Evolutionary conservation across 2,797 vertebrate genomes (phyloP).

Genomic region (Sebastes steindachneri): DNA sequence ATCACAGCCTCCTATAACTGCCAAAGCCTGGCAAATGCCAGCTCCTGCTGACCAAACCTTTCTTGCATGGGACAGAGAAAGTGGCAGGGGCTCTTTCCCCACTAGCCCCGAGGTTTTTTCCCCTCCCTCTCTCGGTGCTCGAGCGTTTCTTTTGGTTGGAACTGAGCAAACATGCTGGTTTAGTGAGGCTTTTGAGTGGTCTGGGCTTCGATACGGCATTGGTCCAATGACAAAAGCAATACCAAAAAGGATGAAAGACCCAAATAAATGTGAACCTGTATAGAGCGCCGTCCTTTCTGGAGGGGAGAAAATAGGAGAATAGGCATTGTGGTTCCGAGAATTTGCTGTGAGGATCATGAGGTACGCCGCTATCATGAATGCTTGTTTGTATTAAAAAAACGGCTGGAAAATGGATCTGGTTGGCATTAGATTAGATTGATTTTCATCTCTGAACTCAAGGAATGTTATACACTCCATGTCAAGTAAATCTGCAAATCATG

Average conservation of each 20-base stretch:
- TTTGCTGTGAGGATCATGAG: conserved; percentile 55
- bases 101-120: conserved; percentile 54
- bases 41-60: conserved; percentile 80
- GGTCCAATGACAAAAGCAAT: conserved; percentile 72
- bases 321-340: conserved; percentile 27
- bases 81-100: conserved; percentile 68
- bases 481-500: conserved; percentile 81
- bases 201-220: conserved; percentile 64
- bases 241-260: conserved; percentile 65
- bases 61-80: conserved; percentile 77
- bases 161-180: conserved; percentile 80
- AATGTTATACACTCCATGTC: conserved; percentile 79
- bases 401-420: conserved; percentile 72
- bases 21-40: conserved; percentile 79
- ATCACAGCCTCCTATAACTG: conserved; percentile 74
- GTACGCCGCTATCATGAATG: conserved; percentile 50
- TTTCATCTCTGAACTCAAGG: conserved; percentile 76
- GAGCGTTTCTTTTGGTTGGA: conserved; percentile 75
- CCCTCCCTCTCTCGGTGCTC: conserved; percentile 26
- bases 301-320: conserved; percentile 37
- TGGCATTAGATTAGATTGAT: conserved; percentile 71
- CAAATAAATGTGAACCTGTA: conserved; percentile 67
- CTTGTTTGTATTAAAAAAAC: conserved; percentile 70
- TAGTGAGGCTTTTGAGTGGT: conserved; percentile 68
- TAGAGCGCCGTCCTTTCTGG: conserved; percentile 33